Evolutionary conservation across 2,888 invertebrate genomes (phyloP), one percentile per base, ranked within the genome.

Genomic region (Lithophane ornitopus): DNA sequence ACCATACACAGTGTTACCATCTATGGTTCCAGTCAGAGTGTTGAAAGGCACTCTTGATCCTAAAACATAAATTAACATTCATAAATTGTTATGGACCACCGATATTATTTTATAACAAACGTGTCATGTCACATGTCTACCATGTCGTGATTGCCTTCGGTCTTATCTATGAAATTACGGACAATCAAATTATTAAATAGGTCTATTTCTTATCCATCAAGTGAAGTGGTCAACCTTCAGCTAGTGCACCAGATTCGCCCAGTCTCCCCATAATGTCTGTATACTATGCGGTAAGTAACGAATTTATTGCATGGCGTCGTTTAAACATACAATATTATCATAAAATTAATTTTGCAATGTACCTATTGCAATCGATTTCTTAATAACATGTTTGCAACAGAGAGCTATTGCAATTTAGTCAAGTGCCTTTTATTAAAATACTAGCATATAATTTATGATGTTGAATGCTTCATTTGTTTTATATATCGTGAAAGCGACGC

Each of bases 1-100:
- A 63, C 99, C 99, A 90, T 99, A 99, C 2, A 99, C 98, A 3
- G 99, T 99, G 91, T 99, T 99, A 69, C 98, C 99, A 94, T 99
- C 99, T 56, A 99, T 97, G 39, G 98, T 98, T 46, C 98, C 98
- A 6, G 99, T 99, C 52, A 99, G 95, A 1, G 98, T 98, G 93
- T 99, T 99, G 95, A 98, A 99, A 74, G 98, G 98, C 74, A 97
- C 97, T 88, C 98, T 97, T 41, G 98, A 98, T 76, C 98, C 98
- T 98, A 91, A 93, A 75, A 82, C 58, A 86, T 54, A 69, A 63
- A 78, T 78, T 69, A 39, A 70, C 41, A 28, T 62, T 65, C 19
- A 80, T 65, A n/a, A 62, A 67, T 65, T 49, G 12, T 54, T 68
- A 66, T 9, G 61, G 52, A 67, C 56, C 74, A 72, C 70, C 49